These are phyloP conservation scores for Danaus plexippus DNA, from an alignment of 1,140 invertebrate genomes.

Conservation along the genomic window DNA sequence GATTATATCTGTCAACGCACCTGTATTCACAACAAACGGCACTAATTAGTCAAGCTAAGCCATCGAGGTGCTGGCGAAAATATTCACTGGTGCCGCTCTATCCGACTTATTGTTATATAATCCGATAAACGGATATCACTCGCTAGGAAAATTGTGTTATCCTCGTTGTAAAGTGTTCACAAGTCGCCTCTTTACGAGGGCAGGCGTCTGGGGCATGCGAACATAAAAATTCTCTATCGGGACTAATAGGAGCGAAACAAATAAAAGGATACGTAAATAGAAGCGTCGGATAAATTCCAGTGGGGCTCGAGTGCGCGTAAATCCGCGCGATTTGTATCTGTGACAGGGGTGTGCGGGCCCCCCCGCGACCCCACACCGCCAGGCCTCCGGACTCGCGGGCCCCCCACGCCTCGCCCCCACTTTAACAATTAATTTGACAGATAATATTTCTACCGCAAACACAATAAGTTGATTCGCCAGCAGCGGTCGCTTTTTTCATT, in stretches of 20 bases:
- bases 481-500: too few relatives aligned
- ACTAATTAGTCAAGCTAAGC: slow-evolving; percentile 60
- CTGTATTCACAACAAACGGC: slow-evolving; percentile 52
- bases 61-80: slow-evolving; percentile 46
- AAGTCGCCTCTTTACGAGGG: slow-evolving; percentile 66
- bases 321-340: slow-evolving; percentile 70
- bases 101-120: slow-evolving; percentile 63
- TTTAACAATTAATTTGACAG: slow-evolving; percentile 63
- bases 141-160: slow-evolving; percentile 63
- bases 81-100: slow-evolving; percentile 49
- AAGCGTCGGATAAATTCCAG: slow-evolving; percentile 65
- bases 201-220: slow-evolving; percentile 59
- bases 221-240: slow-evolving; percentile 72
- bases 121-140: slow-evolving; percentile 61
- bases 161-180: slow-evolving; percentile 61
- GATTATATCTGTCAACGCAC: slow-evolving; percentile 55
- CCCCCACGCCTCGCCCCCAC: slow-evolving; percentile 22
- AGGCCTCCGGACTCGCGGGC: background rate
- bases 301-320: slow-evolving; percentile 67
- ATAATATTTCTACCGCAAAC: slow-evolving; percentile 44
- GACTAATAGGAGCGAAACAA: slow-evolving; percentile 70
- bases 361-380: slow-evolving; percentile 17
- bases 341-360: slow-evolving; percentile 53
- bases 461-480: slow-evolving; percentile 24
- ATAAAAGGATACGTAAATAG: slow-evolving; percentile 72